These are phyloP conservation scores for Platynereis dumerilii DNA, from an alignment of 2,888 invertebrate species.

Conservation along the genomic window DNA sequence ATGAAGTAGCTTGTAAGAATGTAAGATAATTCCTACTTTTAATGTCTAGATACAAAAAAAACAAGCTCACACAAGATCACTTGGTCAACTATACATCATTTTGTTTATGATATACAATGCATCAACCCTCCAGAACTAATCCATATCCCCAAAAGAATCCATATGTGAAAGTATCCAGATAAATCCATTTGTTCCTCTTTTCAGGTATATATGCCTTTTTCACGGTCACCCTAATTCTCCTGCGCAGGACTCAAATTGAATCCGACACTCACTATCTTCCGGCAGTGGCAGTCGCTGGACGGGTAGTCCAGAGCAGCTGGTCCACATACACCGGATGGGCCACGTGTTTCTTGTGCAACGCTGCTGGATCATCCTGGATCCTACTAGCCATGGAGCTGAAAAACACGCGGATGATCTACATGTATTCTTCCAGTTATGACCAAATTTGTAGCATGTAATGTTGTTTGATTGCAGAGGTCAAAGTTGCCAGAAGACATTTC, in stretches of 20 bases:
- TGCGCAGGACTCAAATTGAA: constrained; percentile 7
- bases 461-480: not conserved
- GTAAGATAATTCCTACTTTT: too few relatives aligned
- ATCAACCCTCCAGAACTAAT: too few relatives aligned
- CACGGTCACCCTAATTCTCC: constrained; percentile 20
- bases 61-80: too few relatives aligned
- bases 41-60: too few relatives aligned
- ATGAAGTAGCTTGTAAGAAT: too few relatives aligned
- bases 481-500: too few relatives aligned
- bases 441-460: constrained; percentile 26
- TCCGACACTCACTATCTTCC: constrained; percentile 7
- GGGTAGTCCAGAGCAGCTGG: constrained; percentile 16
- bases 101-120: too few relatives aligned
- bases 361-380: constrained; percentile 21
- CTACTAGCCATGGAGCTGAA: constrained; percentile 12
- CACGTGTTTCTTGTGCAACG: constrained; percentile 9
- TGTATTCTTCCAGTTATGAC: constrained; percentile 22
- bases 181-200: too few relatives aligned
- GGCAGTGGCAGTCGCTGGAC: constrained; percentile 15
- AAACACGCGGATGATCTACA: constrained; percentile 11
- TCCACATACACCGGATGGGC: constrained; percentile 19
- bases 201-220: constrained; percentile 23
- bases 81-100: too few relatives aligned
- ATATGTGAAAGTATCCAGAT: too few relatives aligned
- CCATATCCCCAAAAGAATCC: too few relatives aligned